Base-by-base conservation (phyloP, 2,113 vertebrate species). In the Corythoichthys haematopterus region DNA sequence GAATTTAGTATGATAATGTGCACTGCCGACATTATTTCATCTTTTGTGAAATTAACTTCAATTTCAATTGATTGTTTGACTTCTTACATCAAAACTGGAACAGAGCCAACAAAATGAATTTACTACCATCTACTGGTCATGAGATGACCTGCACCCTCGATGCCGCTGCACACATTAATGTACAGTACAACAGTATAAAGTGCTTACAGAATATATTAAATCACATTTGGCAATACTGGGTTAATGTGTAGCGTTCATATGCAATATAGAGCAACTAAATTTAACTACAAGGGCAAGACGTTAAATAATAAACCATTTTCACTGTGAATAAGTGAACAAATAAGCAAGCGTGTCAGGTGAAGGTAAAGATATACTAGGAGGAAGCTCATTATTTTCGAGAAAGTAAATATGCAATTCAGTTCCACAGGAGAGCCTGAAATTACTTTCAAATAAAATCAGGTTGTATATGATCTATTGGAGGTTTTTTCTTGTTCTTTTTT, bases 91-190 rank as follows among this genome's bases (percentile, higher is more conserved):
- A 72, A 43, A 69, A 40, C 55, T 61, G 28, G 48, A 72, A 51
- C 6, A 59, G 64, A 13, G 33, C 60, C 67, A 77, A 48, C 52
- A 73, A 76, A 84, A 79, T 82, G 77, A 71, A 74, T 88, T 59
- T 88, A 88, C 68, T 88, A 80, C 88, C 90, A 90, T 83, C 89
- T 90, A 86, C 82, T 87, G 88, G 88, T 72, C 20, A 12, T 0
- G 1, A 5, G 59, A 20, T n/a, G 16, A 45, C 2, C n/a, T 9
- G 58, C 58, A 43, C 58, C 37, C n/a, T 53, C 7, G 51, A 28
- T 28, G 51, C 51, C 7, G 28, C 10, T 14, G 33, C 33, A 4
- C 4, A 33, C 11, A 4, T 28, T 10, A 3, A 28, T 53, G 51
- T 28, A 28, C 9, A 33, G 52, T 11, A 28, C 9, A 20, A 11